phyloP scores from a whole-genome alignment of 1,140 invertebrate genomes.

The Sesamia nonagrioides region DNA sequence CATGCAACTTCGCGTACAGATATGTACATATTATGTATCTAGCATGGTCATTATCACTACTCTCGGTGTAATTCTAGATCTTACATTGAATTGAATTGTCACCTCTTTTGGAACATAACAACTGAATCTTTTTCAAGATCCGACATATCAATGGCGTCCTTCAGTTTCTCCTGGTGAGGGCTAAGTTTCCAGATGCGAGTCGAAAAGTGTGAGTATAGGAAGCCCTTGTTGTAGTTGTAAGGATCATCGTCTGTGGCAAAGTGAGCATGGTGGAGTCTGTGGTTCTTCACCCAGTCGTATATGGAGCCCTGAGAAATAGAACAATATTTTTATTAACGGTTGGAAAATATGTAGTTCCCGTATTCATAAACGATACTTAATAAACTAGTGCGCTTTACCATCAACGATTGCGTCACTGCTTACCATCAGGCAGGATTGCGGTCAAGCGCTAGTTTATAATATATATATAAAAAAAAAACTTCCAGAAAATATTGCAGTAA shows the following conservation, averaged over 20 bases:
- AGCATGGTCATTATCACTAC: too few relatives aligned
- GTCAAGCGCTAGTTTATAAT: too few relatives aligned
- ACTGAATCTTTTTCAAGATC: slow-evolving; percentile 95
- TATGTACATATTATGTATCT: too few relatives aligned
- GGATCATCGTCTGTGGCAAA: slow-evolving; percentile 96
- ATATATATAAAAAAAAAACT: too few relatives aligned
- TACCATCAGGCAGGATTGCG: too few relatives aligned
- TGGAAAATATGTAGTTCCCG: too few relatives aligned
- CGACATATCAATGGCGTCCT: slow-evolving; percentile 93
- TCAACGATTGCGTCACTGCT: too few relatives aligned
- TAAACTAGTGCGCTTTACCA: too few relatives aligned
- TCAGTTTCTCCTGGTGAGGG: slow-evolving; percentile 90
- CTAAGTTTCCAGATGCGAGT: slow-evolving; percentile 91
- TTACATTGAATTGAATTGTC: slow-evolving; percentile 32
- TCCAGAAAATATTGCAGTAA: too few relatives aligned
- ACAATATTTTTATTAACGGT: neutral
- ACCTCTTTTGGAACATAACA: slow-evolving; percentile 93
- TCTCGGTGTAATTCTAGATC: neutral
- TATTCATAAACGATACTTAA: too few relatives aligned
- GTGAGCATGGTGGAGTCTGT: slow-evolving; percentile 96
- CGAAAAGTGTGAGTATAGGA: slow-evolving; percentile 94
- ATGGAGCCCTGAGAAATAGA: slow-evolving; percentile 90
- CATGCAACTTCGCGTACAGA: too few relatives aligned
- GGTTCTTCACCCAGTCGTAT: slow-evolving; percentile 93
- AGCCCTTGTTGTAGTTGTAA: slow-evolving; percentile 95